Evolutionary conservation across 2,888 invertebrate genomes (phyloP).

Genomic region (Lycia hirtaria): DNA sequence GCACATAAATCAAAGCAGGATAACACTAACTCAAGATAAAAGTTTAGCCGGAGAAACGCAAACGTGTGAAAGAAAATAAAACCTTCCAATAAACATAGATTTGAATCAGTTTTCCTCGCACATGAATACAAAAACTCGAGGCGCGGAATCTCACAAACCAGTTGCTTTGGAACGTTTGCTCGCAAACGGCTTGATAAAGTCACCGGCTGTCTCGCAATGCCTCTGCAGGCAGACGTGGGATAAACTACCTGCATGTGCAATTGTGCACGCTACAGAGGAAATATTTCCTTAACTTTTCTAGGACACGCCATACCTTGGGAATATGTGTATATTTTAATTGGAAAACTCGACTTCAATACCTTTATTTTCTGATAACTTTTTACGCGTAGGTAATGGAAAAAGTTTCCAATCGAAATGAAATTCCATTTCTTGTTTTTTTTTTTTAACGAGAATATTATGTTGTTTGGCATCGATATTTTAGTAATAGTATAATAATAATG

Average conservation of each 20-base stretch:
- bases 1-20: slow-evolving; percentile 27
- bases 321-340: background rate
- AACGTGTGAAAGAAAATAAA: slow-evolving; percentile 34
- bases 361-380: too few species aligned
- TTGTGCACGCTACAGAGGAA: background rate
- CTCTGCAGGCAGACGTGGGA: slow-evolving; percentile 60
- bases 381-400: too few species aligned
- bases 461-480: too few species aligned
- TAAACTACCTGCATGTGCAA: slow-evolving; percentile 47
- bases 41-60: slow-evolving; percentile 10
- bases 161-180: slow-evolving; percentile 55
- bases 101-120: slow-evolving; percentile 29
- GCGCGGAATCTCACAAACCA: slow-evolving; percentile 28
- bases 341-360: background rate
- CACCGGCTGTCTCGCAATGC: slow-evolving; percentile 49
- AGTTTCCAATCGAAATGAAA: too few species aligned
- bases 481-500: too few species aligned
- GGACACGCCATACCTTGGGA: background rate
- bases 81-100: slow-evolving; percentile 41
- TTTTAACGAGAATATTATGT: too few species aligned
- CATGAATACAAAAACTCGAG: slow-evolving; percentile 42
- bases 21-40: slow-evolving; percentile 36
- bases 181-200: slow-evolving; percentile 62
- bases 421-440: too few species aligned
- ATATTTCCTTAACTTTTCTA: slow-evolving; percentile 1